Evolutionary conservation across 1,140 invertebrate species (phyloP), one percentile per base, ranked within the genome.

Genomic region (Diabrotica undecimpunctata): DNA sequence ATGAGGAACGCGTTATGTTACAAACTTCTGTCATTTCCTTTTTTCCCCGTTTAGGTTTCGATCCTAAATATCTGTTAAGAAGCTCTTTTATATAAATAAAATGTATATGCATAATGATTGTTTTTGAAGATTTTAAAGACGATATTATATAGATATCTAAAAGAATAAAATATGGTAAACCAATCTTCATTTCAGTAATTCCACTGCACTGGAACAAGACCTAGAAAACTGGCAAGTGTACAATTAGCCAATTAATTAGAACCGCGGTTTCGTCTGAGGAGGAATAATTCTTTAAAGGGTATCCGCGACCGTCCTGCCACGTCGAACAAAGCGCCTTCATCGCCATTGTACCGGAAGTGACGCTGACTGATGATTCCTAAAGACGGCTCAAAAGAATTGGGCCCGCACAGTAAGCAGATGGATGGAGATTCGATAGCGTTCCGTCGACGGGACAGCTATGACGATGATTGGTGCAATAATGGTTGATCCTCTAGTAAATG

Each of bases 331-430:
- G 66, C 64, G 62, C 68, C 62, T 63, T 66, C 51, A 53, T 65
- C 70, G 69, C 67, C 68, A 72, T 75, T 74, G 74, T 74, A 69
- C 69, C 71, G 72, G 74, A 75, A 73, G 68, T 75, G 74, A 75
- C 74, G 74, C 70, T 75, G 72, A 75, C 74, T 73, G 74, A 75
- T 75, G 71, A 75, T 74, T 66, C 68, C 67, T 39, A 65, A 64
- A 56, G 66, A 56, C 68, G 64, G 70, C 74, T 75, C 65, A 69
- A 73, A 73, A 73, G 72, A 71, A 73, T 75, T 67, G 61, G 58
- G 62, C 54, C 64, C 63, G 69, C 70, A 71, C 70, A 73, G 72
- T 69, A 67, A 71, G 72, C 69, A 70, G 74, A 72, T 74, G 71
- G 71, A 72, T 73, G 68, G 72, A 71, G 70, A 37, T 61, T 39